A percentile compares a stretch with the other conserved stretches of the same genome.
Conservation (phyloP, 2,797 vertebrate species). For the Oreortyx pictus region DNA sequence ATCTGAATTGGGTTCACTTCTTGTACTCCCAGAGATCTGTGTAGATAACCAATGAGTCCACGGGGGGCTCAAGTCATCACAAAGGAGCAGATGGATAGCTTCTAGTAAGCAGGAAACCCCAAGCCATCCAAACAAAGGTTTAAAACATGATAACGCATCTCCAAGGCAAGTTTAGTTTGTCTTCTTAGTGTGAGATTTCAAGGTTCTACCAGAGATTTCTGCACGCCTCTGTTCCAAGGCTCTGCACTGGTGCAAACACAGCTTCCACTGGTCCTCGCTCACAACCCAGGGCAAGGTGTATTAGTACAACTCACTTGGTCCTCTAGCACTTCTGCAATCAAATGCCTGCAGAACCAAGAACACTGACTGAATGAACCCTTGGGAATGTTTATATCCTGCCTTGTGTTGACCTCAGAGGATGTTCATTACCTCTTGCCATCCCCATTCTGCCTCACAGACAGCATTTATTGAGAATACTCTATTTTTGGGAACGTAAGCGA, state of each 20-base stretch:
- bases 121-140: neutral
- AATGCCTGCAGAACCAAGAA: neutral
- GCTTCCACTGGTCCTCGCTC: neutral
- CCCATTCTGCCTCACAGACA: neutral
- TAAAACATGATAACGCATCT: neutral
- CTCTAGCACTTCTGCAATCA: no score
- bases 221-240: neutral
- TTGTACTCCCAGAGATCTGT: neutral
- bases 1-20: neutral
- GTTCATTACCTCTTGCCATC: neutral
- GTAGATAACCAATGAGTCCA: neutral
- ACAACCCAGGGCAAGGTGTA: neutral
- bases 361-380: neutral
- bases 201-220: neutral
- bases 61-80: neutral
- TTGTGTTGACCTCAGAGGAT: neutral
- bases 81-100: neutral
- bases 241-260: neutral
- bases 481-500: neutral
- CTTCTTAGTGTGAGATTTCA: neutral
- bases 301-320: neutral
- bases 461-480: neutral
- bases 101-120: neutral
- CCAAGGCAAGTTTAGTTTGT: neutral
- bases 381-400: neutral